Base-by-base conservation (phyloP, 1,140 invertebrate genomes). In the Brachionus asplanchnoidis region DNA sequence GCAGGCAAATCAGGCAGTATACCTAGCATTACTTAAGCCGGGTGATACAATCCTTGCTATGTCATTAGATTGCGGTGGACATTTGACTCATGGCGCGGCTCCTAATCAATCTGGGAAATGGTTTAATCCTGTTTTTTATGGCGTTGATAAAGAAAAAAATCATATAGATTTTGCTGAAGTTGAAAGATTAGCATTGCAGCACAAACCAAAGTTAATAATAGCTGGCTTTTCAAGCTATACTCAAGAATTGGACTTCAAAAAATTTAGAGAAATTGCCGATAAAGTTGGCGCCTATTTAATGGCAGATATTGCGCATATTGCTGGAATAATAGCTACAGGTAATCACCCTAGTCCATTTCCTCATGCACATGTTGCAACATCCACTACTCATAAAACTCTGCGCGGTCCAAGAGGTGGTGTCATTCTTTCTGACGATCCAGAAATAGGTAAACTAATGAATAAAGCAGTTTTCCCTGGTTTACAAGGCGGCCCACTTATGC, bases 101-200 rank as follows among this genome's bases (percentile, higher is more conserved):
- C 97, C 97, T 0, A 97, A 97, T 0, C 9, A 5, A 5, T 42
- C 40, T 42, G 40, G 40, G 4, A 94, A 98, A 53, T 99, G 97
- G 91, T 99, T 99, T 88, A 96, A 99, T 91, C 97, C 96, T 9
- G 95, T 98, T 94, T 96, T 96, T 3, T 99, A 99, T 88, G 98
- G 97, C 90, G 94, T 97, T 1, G 90, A 97, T 88, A 92, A 93
- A 3, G 88, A 89, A 73, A 96, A 94, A n/a, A 97, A 97, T 40
- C 88, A 97, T 0, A 98, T 99, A 85, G 95, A 99, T 90, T 99
- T 99, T 88, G 95, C 97, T 85, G 92, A 93, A 87, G 89, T 99
- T 46, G 93, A 93, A 11, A 92, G 94, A 86, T 93, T 92, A 46
- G 95, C 96, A 0, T 92, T 91, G 86, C 90, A 96, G 0, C 99